Conservation (phyloP, 2,113 vertebrate genomes). For the Tragelaphus scriptus region DNA sequence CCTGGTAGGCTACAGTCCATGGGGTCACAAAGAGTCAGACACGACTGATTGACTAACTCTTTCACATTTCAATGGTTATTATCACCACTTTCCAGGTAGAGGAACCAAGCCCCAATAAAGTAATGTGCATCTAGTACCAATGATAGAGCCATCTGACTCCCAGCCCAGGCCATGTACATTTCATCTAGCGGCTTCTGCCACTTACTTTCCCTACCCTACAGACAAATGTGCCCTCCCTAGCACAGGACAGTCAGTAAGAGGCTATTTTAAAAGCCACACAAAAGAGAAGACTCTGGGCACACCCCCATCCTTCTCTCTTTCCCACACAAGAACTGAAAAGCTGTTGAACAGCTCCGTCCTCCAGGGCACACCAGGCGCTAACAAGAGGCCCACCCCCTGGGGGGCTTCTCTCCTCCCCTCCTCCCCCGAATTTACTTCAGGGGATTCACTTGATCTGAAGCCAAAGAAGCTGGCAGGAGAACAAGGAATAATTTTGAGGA, state of each 20-base stretch:
- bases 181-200: not conserved
- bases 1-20: not conserved
- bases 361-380: not conserved
- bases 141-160: not conserved
- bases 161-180: too few relatives aligned
- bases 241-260: not conserved
- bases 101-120: not conserved
- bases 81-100: not conserved
- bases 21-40: not conserved
- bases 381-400: not conserved
- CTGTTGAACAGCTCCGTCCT: not conserved
- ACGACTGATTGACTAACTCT: not conserved
- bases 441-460: conserved; percentile 37
- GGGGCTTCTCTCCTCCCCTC: not conserved
- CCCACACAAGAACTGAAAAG: not conserved
- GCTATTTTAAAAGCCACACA: conserved; percentile 17
- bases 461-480: not conserved
- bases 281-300: not conserved
- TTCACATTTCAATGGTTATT: not conserved
- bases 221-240: not conserved
- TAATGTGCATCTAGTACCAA: not conserved
- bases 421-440: not conserved
- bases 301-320: not conserved
- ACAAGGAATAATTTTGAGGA: not conserved
- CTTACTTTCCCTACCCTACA: not conserved